Conservation (phyloP, 2,888 invertebrate species). For the Pseudolycoriella hygida region DNA sequence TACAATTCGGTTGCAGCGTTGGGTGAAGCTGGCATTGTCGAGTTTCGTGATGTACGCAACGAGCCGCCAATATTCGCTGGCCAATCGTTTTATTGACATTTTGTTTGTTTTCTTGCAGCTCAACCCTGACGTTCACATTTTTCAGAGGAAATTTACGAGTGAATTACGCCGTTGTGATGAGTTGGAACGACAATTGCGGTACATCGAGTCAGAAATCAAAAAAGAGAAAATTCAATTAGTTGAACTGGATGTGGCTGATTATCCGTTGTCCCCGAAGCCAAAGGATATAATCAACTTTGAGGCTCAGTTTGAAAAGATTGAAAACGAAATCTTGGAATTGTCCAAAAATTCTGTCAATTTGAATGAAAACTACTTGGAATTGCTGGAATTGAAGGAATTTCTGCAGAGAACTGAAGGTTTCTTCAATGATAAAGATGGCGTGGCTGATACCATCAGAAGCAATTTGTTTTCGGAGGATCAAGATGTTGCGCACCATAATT, state of each 20-base stretch:
- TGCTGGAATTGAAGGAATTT: slow-evolving; percentile 81
- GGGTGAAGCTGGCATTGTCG: slow-evolving; percentile 83
- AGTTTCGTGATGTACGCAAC: slow-evolving; percentile 85
- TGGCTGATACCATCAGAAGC: slow-evolving; percentile 33
- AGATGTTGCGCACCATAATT: slow-evolving; percentile 24
- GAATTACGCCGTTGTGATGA: slow-evolving; percentile 74
- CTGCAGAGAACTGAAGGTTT: slow-evolving; percentile 67
- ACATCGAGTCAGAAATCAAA: slow-evolving; percentile 58
- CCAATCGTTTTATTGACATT: neutral
- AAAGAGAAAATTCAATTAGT: slow-evolving; percentile 50
- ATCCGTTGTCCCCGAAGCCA: slow-evolving; percentile 53
- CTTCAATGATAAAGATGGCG: slow-evolving; percentile 21
- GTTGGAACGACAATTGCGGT: slow-evolving; percentile 62
- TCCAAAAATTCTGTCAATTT: slow-evolving; percentile 84
- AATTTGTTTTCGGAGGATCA: slow-evolving; percentile 55
- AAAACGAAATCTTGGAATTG: slow-evolving; percentile 84
- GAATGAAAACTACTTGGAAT: slow-evolving; percentile 77
- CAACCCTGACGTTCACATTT: slow-evolving; percentile 58
- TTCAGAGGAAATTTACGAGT: slow-evolving; percentile 69
- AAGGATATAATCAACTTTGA: slow-evolving; percentile 59
- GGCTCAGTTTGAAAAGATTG: slow-evolving; percentile 88
- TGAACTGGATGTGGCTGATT: slow-evolving; percentile 35
- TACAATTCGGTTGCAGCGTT: slow-evolving; percentile 87
- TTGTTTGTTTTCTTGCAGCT: slow-evolving; percentile 32
- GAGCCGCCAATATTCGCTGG: slow-evolving; percentile 15